Percentiles rank a stretch among this genome's conserved stretches.
Evolutionary conservation across 2,797 vertebrate species (phyloP).

Genomic region (Astyanax mexicanus): DNA sequence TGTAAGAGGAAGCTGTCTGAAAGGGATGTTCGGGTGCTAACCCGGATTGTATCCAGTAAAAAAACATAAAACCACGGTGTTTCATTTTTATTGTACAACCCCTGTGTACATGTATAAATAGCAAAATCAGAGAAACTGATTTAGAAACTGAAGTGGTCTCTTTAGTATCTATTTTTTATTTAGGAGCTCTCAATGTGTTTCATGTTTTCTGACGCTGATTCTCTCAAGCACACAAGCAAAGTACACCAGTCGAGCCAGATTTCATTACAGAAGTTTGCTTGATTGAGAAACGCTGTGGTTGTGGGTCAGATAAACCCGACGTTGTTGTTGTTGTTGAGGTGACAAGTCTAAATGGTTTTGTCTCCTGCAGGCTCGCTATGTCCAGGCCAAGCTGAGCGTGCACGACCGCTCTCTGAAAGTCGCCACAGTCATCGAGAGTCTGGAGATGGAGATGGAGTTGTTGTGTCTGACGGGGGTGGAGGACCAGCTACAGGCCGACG

Average conservation of each 20-base stretch:
- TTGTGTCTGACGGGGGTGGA: slow-evolving; percentile 96
- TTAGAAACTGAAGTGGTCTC: no score
- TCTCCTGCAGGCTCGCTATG: slow-evolving; percentile 85
- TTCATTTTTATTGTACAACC: no score
- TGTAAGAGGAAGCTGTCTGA: no score
- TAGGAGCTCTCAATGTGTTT: no score
- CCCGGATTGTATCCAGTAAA: no score
- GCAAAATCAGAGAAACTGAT: no score
- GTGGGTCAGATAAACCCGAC: neutral
- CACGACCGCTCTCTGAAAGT: slow-evolving; percentile 97
- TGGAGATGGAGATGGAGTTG: slow-evolving; percentile 99
- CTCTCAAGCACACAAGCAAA: neutral
- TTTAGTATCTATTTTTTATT: no score
- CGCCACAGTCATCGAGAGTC: slow-evolving; percentile 95
- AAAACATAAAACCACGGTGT: no score
- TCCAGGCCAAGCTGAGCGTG: slow-evolving; percentile 96
- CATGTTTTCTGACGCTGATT: no score
- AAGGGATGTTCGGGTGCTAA: no score
- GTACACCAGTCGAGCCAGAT: neutral
- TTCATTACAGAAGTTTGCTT: neutral
- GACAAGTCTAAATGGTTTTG: neutral
- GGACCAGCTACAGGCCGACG: slow-evolving; percentile 93
- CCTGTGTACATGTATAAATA: no score
- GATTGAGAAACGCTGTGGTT: neutral
- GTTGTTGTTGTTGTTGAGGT: neutral